A percentile compares a stretch with the other conserved stretches of the same genome.
phyloP scores from a whole-genome alignment of 2,797 vertebrate genomes.

The Pseudochromis fuscus region DNA sequence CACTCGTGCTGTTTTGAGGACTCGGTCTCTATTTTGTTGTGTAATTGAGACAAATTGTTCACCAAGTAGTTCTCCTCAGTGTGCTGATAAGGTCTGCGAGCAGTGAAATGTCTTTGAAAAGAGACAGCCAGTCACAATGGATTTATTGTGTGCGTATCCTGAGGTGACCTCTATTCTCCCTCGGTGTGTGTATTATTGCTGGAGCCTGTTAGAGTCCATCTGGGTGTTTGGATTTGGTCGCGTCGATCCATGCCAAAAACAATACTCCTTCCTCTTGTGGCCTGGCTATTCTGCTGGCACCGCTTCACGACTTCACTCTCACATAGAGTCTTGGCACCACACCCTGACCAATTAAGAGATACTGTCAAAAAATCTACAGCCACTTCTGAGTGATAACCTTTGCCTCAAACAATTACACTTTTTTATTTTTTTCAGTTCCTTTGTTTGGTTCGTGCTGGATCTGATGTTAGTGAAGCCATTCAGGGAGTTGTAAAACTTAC shows the following conservation, averaged over 20 bases:
- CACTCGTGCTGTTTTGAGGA: constrained; percentile 25
- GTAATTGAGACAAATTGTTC: constrained; percentile 49
- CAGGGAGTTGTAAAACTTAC: constrained; percentile 4
- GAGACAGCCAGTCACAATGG: constrained; percentile 71
- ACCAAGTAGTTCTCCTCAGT: constrained; percentile 37
- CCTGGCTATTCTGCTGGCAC: constrained; percentile 71
- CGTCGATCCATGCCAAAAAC: constrained; percentile 74
- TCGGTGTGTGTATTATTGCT: constrained; percentile 72
- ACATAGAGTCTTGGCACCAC: constrained; percentile 53
- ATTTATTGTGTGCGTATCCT: constrained; percentile 77
- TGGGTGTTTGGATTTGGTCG: constrained; percentile 75
- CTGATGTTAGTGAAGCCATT: constrained; percentile 25
- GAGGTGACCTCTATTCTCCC: constrained; percentile 74
- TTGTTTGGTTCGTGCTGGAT: constrained; percentile 19
- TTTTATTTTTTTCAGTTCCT: not conserved
- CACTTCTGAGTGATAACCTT: constrained; percentile 55
- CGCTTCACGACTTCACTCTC: constrained; percentile 63
- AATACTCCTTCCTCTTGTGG: constrained; percentile 75
- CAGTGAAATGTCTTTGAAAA: constrained; percentile 59
- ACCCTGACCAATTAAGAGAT: constrained; percentile 62
- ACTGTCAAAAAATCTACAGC: constrained; percentile 41
- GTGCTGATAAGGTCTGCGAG: constrained; percentile 45
- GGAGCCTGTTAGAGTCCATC: constrained; percentile 77
- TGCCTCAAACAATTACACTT: constrained; percentile 34
- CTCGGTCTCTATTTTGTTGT: constrained; percentile 29